These are phyloP conservation scores for Regulus satrapa DNA, from an alignment of 2,113 vertebrate species.

Conservation along the genomic window DNA sequence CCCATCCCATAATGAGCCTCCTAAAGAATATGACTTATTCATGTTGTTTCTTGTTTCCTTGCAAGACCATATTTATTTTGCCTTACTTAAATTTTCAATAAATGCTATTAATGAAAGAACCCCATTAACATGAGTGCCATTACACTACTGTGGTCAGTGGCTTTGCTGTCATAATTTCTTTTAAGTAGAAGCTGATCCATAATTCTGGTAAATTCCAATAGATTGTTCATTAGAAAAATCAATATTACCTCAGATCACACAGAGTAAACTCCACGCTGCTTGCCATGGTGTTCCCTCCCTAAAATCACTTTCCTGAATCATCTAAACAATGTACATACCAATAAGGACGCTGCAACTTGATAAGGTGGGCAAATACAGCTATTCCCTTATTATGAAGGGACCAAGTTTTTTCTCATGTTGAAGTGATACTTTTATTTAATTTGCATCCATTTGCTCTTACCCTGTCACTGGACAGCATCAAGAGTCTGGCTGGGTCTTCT, in stretches of 20 bases:
- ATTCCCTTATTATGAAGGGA: not conserved
- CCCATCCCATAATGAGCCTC: not conserved
- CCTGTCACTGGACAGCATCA: not conserved
- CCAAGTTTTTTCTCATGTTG: not conserved
- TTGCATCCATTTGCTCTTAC: not conserved
- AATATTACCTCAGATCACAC: not conserved
- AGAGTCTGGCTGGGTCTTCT: not conserved
- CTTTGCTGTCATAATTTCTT: not conserved
- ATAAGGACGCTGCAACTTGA: not conserved
- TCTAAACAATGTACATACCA: not conserved
- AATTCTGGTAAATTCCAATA: not conserved
- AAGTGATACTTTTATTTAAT: not conserved
- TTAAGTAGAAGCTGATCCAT: not conserved
- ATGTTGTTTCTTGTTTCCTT: not conserved
- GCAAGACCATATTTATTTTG: not conserved
- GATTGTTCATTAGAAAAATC: not conserved
- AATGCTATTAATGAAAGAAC: not conserved
- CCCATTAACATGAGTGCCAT: not conserved
- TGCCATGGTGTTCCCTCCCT: not conserved
- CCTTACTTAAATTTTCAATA: not conserved
- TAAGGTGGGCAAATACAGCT: not conserved
- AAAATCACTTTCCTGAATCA: not conserved
- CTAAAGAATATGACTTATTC: not conserved
- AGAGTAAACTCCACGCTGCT: not conserved
- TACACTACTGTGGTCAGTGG: not conserved